phyloP scores from a whole-genome alignment of 2,797 vertebrate genomes.

The Tiaroga cobitis region DNA sequence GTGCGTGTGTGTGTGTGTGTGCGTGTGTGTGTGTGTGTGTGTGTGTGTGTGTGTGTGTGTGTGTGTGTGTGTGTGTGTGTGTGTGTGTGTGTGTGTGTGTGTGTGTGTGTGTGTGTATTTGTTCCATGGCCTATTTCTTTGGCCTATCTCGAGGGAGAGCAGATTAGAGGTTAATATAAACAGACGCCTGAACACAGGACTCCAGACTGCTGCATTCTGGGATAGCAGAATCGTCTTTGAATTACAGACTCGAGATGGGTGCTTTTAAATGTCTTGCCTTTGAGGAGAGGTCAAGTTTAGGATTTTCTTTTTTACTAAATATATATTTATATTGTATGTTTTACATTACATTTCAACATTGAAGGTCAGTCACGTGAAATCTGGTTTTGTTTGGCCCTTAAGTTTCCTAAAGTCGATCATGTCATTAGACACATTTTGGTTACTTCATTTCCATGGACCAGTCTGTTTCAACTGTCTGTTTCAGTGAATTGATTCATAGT shows the following conservation, averaged over 20 bases:
- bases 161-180: conserved; percentile 83
- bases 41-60: too few species aligned
- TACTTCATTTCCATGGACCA: too few species aligned
- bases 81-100: too few species aligned
- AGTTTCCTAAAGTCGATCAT: too few species aligned
- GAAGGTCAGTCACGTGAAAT: too few species aligned
- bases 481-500: too few species aligned
- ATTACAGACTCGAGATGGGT: conserved; percentile 68
- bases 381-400: too few species aligned
- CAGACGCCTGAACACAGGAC: conserved; percentile 76
- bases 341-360: background rate
- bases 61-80: too few species aligned
- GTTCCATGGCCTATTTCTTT: conserved; percentile 72
- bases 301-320: background rate
- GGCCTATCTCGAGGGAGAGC: conserved; percentile 74
- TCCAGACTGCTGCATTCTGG: conserved; percentile 75
- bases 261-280: conserved; percentile 60
- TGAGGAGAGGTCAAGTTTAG: conserved; percentile 29
- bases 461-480: too few species aligned
- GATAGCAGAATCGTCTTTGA: conserved; percentile 73
- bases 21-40: too few species aligned
- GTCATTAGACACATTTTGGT: too few species aligned
- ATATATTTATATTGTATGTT: background rate
- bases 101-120: conserved; percentile 32
- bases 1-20: conserved; percentile 40